phyloP scores from a whole-genome alignment of 2,797 vertebrate species.

The Tapera naevia region DNA sequence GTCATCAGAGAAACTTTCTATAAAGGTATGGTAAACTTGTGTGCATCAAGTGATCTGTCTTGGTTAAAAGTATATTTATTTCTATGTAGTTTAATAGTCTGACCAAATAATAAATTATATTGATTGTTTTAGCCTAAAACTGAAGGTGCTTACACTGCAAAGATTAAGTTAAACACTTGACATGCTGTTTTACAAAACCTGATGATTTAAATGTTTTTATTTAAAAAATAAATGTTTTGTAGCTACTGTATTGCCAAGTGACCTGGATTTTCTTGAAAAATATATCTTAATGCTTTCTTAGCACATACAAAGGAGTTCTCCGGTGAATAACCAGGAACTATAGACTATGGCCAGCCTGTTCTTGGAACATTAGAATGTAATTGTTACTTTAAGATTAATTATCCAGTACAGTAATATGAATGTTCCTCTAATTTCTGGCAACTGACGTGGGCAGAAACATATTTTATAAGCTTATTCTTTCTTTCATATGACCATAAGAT shows the following conservation, averaged over 20 bases:
- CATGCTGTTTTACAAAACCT: constrained; percentile 57
- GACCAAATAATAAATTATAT: constrained; percentile 58
- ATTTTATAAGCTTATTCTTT: background rate
- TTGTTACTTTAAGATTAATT: constrained; percentile 22
- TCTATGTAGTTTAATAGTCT: background rate
- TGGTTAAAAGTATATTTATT: constrained; percentile 66
- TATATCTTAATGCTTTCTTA: background rate
- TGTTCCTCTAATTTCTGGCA: background rate
- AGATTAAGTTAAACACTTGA: constrained; percentile 47
- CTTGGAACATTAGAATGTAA: background rate
- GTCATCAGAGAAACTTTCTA: background rate
- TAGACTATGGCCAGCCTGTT: background rate
- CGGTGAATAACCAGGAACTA: background rate
- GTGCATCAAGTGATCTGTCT: constrained; percentile 24
- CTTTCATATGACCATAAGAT: background rate
- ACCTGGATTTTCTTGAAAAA: constrained; percentile 44
- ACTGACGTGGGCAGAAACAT: background rate
- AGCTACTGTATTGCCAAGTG: constrained; percentile 36
- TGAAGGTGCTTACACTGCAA: constrained; percentile 58
- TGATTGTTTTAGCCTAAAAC: constrained; percentile 49
- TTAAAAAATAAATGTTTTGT: constrained; percentile 73
- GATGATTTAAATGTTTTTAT: constrained; percentile 67
- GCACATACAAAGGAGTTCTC: background rate
- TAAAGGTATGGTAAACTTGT: background rate
- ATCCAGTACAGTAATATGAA: background rate